phyloP scores from a whole-genome alignment of 2,113 vertebrate genomes.

The Anas platyrhynchos region DNA sequence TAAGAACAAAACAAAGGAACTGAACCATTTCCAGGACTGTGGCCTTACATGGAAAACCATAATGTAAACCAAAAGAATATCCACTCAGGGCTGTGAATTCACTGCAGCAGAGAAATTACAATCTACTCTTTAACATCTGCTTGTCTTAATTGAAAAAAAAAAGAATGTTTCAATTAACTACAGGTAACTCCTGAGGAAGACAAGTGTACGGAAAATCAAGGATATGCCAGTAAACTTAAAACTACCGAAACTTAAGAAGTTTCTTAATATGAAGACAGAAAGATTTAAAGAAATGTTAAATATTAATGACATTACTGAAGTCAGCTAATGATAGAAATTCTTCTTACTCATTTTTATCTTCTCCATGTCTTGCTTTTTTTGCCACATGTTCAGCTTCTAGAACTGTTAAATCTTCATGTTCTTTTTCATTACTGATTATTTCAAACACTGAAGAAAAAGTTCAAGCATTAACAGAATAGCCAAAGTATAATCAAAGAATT shows the following conservation, averaged over 20 bases:
- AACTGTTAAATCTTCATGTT: slow-evolving; percentile 62
- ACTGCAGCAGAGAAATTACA: background rate
- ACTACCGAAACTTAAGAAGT: background rate
- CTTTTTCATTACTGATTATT: slow-evolving; percentile 80
- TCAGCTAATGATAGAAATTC: background rate
- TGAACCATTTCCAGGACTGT: background rate
- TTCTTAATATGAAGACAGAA: background rate
- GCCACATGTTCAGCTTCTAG: slow-evolving; percentile 85
- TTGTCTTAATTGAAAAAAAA: background rate
- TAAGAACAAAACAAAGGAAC: background rate
- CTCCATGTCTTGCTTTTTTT: slow-evolving; percentile 84
- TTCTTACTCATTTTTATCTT: slow-evolving; percentile 80
- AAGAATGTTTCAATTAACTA: background rate
- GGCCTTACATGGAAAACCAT: background rate
- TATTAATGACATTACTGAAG: background rate
- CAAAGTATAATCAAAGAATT: background rate
- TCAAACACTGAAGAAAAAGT: slow-evolving; percentile 80
- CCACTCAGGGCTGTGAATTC: background rate
- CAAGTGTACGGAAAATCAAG: background rate
- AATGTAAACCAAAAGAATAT: background rate
- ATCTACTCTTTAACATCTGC: background rate
- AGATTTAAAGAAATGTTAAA: background rate
- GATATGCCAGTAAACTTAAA: background rate
- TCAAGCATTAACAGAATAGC: background rate
- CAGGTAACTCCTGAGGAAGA: background rate